Conservation (phyloP, 2,888 invertebrate species). For the Dastarcus helophoroides region DNA sequence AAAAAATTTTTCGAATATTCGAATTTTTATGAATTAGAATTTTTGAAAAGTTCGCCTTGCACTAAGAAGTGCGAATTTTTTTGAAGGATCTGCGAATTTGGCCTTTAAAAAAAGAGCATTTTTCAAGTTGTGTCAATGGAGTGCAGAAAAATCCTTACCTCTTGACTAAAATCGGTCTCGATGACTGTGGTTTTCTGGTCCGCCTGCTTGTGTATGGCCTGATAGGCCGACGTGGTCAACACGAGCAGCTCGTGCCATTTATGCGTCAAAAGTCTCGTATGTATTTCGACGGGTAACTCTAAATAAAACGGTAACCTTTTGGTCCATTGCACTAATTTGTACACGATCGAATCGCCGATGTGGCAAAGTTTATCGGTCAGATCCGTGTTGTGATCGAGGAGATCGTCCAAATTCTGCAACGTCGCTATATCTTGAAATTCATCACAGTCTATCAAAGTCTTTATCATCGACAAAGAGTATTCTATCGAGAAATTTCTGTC, state of each 20-base stretch:
- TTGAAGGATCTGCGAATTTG: conserved; percentile 26
- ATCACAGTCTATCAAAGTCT: conserved; percentile 90
- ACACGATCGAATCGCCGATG: conserved; percentile 96
- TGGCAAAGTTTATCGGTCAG: conserved; percentile 86
- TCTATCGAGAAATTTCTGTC: conserved; percentile 72
- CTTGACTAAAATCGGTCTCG: conserved; percentile 75
- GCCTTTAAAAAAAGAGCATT: too few relatives aligned
- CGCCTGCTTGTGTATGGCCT: conserved; percentile 62
- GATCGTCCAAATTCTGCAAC: conserved; percentile 78
- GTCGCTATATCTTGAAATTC: conserved; percentile 95
- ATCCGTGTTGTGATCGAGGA: conserved; percentile 83
- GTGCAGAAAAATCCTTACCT: conserved; percentile 46
- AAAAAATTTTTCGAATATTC: too few relatives aligned
- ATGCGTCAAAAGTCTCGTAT: conserved; percentile 89
- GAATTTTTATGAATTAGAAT: too few relatives aligned
- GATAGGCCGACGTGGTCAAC: conserved; percentile 86
- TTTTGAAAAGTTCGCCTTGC: too few relatives aligned
- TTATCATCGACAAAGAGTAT: conserved; percentile 78
- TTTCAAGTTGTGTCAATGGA: conserved; percentile 20
- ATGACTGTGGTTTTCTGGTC: conserved; percentile 28
- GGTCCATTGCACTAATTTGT: conserved; percentile 98
- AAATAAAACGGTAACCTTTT: conserved; percentile 94
- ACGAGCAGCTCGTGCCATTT: conserved; percentile 97
- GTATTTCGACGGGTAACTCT: conserved; percentile 91
- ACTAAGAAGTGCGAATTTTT: too few relatives aligned